These are phyloP conservation scores for Aphaenogaster floridana DNA, from an alignment of 1,140 invertebrate genomes.

Conservation along the genomic window DNA sequence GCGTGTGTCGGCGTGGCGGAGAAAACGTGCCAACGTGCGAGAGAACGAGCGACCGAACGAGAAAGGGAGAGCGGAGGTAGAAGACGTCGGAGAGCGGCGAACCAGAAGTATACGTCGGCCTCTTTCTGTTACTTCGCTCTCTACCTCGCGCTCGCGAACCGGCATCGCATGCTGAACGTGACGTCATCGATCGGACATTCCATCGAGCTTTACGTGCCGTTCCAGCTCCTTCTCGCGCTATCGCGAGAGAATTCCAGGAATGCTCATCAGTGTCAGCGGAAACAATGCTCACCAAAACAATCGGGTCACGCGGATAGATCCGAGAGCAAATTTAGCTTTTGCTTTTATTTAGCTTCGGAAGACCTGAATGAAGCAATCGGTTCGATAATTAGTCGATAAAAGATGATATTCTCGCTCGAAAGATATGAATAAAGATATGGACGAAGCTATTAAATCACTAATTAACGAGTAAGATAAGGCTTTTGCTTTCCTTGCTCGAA, in stretches of 20 bases:
- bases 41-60: constrained; percentile 25
- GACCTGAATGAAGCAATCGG: background rate
- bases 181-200: constrained; percentile 81
- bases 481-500: constrained; percentile 1
- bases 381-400: background rate
- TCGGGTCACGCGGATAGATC: constrained; percentile 18
- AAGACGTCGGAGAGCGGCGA: constrained; percentile 61
- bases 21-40: constrained; percentile 53
- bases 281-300: constrained; percentile 57
- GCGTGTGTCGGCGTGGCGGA: constrained; percentile 10
- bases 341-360: background rate
- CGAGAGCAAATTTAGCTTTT: background rate
- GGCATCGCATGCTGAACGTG: constrained; percentile 56
- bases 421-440: background rate
- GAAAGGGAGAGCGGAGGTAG: constrained; percentile 43
- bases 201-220: constrained; percentile 71
- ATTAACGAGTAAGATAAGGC: background rate
- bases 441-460: background rate
- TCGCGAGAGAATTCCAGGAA: constrained; percentile 48
- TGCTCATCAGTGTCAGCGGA: constrained; percentile 35
- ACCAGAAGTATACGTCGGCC: constrained; percentile 25
- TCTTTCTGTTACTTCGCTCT: constrained; percentile 43
- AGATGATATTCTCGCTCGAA: background rate
- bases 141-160: constrained; percentile 28
- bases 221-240: constrained; percentile 39